phyloP scores from a whole-genome alignment of 2,888 invertebrate species.

The Cephus spinipes region DNA sequence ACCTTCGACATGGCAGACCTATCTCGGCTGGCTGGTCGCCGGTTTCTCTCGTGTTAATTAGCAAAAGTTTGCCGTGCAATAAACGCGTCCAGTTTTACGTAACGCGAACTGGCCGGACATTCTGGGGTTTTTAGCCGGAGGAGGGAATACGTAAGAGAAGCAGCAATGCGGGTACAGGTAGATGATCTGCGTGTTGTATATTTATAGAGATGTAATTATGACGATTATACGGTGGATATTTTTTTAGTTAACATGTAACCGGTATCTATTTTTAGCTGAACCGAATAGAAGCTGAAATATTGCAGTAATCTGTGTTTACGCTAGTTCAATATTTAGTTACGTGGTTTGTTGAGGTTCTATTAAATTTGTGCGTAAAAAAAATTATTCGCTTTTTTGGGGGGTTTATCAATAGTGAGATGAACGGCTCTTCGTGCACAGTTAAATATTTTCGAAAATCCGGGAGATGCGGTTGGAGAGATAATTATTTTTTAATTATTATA shows the following conservation, averaged over 20 bases:
- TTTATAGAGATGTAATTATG: background rate
- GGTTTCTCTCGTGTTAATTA: constrained; percentile 64
- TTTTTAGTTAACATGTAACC: background rate
- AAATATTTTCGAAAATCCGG: background rate
- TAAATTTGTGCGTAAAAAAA: background rate
- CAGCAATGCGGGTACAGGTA: background rate
- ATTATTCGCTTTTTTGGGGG: background rate
- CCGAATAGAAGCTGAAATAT: background rate
- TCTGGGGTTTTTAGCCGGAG: background rate
- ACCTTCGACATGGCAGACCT: constrained; percentile 19
- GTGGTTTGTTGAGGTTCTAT: background rate
- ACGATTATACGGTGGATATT: background rate
- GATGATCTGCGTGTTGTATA: background rate
- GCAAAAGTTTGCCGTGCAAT: constrained; percentile 64
- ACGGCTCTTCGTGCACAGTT: too few species aligned
- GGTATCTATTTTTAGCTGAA: background rate
- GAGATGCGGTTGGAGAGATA: background rate
- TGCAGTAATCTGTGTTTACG: background rate
- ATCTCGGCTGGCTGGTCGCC: constrained; percentile 62
- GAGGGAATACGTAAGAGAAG: background rate
- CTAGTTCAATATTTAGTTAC: background rate
- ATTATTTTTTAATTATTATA: background rate
- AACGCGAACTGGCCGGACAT: constrained; percentile 33
- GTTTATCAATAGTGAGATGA: too few species aligned
- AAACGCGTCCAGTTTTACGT: constrained; percentile 61